phyloP scores from a whole-genome alignment of 1,140 invertebrate species.

The Thaumatotibia leucotreta region DNA sequence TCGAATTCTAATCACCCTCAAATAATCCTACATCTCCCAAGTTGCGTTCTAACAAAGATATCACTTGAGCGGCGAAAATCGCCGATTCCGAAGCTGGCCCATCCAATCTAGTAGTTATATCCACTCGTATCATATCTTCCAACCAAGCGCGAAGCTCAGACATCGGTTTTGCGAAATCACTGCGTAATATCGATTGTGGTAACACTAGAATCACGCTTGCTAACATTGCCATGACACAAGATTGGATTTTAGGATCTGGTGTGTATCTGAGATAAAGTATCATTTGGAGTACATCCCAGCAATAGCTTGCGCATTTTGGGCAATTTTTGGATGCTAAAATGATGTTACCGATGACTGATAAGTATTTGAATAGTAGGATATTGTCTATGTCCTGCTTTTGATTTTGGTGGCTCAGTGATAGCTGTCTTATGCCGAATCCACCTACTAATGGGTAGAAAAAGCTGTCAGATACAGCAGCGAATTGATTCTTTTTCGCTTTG shows the following conservation, averaged over 20 bases:
- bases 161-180: constrained; percentile 79
- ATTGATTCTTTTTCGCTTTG: constrained; percentile 80
- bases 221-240: constrained; percentile 80
- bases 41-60: constrained; percentile 75
- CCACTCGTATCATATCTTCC: constrained; percentile 68
- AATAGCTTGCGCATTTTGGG: constrained; percentile 79
- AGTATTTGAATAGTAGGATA: constrained; percentile 83
- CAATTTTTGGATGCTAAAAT: constrained; percentile 85
- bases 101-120: constrained; percentile 74
- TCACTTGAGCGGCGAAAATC: constrained; percentile 75
- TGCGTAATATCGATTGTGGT: constrained; percentile 75
- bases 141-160: constrained; percentile 84
- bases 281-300: constrained; percentile 82
- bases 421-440: constrained; percentile 79
- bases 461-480: constrained; percentile 83
- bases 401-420: constrained; percentile 71
- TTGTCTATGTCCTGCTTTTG: constrained; percentile 78
- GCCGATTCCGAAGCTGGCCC: constrained; percentile 80
- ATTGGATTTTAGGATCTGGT: constrained; percentile 80
- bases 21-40: constrained; percentile 26
- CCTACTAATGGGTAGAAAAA: constrained; percentile 92
- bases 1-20: constrained; percentile 1
- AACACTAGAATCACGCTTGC: constrained; percentile 80
- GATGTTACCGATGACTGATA: constrained; percentile 86
- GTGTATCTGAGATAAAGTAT: constrained; percentile 82